A percentile compares a stretch with the other conserved stretches of the same genome.
phyloP scores from a whole-genome alignment of 2,797 vertebrate species.

The Geotrypetes seraphini region DNA sequence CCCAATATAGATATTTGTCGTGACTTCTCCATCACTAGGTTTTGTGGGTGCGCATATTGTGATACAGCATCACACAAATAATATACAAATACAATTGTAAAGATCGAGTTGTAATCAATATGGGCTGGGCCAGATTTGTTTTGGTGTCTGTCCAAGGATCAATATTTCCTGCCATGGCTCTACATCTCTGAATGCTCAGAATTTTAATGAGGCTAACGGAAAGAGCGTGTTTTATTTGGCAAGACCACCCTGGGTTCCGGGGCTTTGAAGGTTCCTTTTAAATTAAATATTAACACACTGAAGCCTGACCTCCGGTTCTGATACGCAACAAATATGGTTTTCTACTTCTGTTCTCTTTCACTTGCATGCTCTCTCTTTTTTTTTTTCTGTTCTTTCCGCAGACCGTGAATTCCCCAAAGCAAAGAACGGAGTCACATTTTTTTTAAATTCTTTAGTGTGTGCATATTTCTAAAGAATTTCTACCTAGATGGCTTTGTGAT shows the following conservation, averaged over 20 bases:
- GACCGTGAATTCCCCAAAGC: background rate
- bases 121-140: background rate
- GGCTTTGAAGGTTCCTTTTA: conserved; percentile 7
- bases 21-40: background rate
- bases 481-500: background rate
- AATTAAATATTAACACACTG: conserved; percentile 12
- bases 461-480: too few relatives aligned
- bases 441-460: too few relatives aligned
- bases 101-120: background rate
- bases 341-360: background rate
- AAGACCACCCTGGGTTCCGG: background rate
- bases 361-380: too few relatives aligned
- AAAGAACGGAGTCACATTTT: too few relatives aligned
- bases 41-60: background rate
- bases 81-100: background rate
- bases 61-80: background rate
- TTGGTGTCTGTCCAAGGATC: conserved; percentile 10
- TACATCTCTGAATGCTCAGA: conserved; percentile 14
- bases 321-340: too few relatives aligned
- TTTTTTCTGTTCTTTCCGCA: background rate
- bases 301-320: background rate
- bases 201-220: conserved; percentile 15
- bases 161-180: background rate
- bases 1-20: background rate
- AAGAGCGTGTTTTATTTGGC: background rate